These are phyloP conservation scores for Apotomis turbidana DNA, from an alignment of 2,888 invertebrate species.

Conservation along the genomic window DNA sequence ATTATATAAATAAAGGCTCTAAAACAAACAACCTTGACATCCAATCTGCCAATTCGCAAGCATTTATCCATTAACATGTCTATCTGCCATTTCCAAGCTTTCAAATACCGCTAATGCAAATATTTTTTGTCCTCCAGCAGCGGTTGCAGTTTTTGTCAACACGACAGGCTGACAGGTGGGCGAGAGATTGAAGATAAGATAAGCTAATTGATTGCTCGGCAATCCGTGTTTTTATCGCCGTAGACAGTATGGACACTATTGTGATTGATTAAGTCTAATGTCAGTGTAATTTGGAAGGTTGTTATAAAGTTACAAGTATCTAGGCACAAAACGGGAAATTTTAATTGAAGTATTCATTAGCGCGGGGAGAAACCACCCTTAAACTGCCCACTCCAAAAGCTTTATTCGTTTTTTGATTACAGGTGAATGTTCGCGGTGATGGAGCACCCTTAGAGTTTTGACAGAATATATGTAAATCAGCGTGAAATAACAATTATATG, in stretches of 20 bases:
- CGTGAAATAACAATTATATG: too few species aligned
- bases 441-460: too few species aligned
- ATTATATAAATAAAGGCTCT: too few species aligned
- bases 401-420: too few species aligned
- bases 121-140: not conserved
- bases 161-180: conserved; percentile 28
- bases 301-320: too few species aligned
- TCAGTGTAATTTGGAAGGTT: not conserved
- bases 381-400: too few species aligned
- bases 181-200: conserved; percentile 27
- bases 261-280: conserved; percentile 31
- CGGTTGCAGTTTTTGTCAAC: conserved; percentile 34
- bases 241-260: conserved; percentile 25
- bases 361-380: too few species aligned
- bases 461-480: too few species aligned
- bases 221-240: conserved; percentile 8
- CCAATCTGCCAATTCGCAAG: not conserved
- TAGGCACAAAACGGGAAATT: too few species aligned
- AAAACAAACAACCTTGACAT: not conserved
- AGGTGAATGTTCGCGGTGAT: too few species aligned
- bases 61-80: not conserved
- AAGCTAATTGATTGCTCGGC: conserved; percentile 37
- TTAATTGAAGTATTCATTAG: too few species aligned
- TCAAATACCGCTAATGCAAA: not conserved
- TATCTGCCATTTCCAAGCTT: not conserved